Evolutionary conservation across 2,113 vertebrate species (phyloP), one percentile per base, ranked within the genome.

Genomic region (Phyllostomus discolor): DNA sequence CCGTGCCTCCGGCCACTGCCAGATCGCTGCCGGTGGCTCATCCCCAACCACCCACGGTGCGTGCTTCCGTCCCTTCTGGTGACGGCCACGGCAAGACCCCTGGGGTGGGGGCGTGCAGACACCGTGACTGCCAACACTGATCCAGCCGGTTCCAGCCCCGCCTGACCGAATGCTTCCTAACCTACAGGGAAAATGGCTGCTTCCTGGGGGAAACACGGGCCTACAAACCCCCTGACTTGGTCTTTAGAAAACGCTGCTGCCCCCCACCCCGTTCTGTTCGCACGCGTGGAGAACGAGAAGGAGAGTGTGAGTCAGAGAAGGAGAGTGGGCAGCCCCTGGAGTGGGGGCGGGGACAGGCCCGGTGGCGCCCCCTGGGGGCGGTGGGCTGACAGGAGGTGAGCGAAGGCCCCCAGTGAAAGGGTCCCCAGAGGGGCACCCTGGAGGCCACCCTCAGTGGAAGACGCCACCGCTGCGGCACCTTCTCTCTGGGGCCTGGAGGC

Each of bases 311-410:
- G 22, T 89, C n/a, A 89, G 11, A 52, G 38, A 38, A 48, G 0
- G 66, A 4, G 59, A 7, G 78, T 26, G n/a, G 17, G 4, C 12
- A 28, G 43, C 5, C 48, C 31, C 57, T 35, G 16, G 43, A 62
- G 57, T 14, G n/a, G 24, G 67, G 5, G 48, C 1, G 31, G 9
- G 31, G 3, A 12, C 62, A 62, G 57, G 57, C 28, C 62, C 5
- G 11, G 24, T 4, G 10, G 62, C 11, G 20, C 10, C 62, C 62
- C 28, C 33, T 11, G 22, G 17, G 26, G 2, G 33, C 17, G 19
- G 72, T 0, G 41, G 28, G 2, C 2, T 5, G 16, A 19, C 10
- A 4, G 11, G 12, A n/a, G n/a, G 1, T 43, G 28, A 35, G 24
- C 48, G 50, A 31, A 80, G 38, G 67, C 0, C 5, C 15, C 11